These are phyloP conservation scores for Tolypeutes matacus DNA, from an alignment of 2,797 vertebrate genomes.

Conservation along the genomic window DNA sequence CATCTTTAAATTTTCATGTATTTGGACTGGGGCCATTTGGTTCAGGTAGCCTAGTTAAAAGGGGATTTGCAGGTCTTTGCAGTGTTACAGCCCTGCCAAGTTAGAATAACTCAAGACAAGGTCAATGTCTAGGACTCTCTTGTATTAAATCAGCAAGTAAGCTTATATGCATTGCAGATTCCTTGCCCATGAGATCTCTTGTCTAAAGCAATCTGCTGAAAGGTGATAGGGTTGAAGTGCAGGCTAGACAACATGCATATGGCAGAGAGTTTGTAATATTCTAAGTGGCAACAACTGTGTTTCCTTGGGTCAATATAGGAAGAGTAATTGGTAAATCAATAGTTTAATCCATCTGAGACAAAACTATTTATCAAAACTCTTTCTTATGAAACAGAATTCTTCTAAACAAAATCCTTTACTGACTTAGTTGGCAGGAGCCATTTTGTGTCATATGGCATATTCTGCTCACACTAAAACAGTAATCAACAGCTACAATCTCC, in stretches of 20 bases:
- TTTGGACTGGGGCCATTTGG: constrained; percentile 87
- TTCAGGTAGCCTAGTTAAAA: constrained; percentile 91
- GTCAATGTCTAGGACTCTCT: constrained; percentile 91
- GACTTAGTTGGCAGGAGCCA: constrained; percentile 80
- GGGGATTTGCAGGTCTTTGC: constrained; percentile 89
- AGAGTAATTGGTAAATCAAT: constrained; percentile 89
- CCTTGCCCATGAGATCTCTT: constrained; percentile 91
- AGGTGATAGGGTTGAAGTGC: constrained; percentile 91
- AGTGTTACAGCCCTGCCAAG: constrained; percentile 89
- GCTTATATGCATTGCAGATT: constrained; percentile 93
- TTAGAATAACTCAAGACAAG: constrained; percentile 90
- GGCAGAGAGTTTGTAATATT: constrained; percentile 90
- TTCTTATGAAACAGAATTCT: constrained; percentile 80
- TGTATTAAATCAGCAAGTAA: constrained; percentile 91
- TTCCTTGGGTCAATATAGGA: constrained; percentile 87
- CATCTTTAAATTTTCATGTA: constrained; percentile 87
- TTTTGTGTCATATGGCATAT: constrained; percentile 71
- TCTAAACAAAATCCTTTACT: constrained; percentile 82
- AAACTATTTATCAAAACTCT: constrained; percentile 86
- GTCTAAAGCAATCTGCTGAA: constrained; percentile 92
- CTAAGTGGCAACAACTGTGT: constrained; percentile 87
- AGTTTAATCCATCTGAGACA: constrained; percentile 87
- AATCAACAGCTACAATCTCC: constrained; percentile 71
- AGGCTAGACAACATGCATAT: constrained; percentile 91
- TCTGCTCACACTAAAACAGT: constrained; percentile 64